Evolutionary conservation across 2,797 vertebrate genomes (phyloP), one percentile per base, ranked within the genome.

Genomic region (Enteromius trimaculatus): DNA sequence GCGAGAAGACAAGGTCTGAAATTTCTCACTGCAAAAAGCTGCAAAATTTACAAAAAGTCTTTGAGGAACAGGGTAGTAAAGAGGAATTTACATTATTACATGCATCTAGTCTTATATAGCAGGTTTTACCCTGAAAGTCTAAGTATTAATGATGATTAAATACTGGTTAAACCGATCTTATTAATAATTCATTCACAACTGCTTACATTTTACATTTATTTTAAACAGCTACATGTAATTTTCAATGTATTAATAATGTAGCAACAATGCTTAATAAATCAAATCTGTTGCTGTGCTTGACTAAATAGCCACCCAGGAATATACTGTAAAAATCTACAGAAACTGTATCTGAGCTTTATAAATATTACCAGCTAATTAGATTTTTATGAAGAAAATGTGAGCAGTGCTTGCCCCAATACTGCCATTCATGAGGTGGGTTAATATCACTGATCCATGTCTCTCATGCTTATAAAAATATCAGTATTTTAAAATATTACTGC

Each of bases 1-100:
- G 26, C 17, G 81, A 70, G 47, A 81, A 80, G 79, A 39, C 42
- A 87, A 74, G 58, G 76, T 42, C 31, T 58, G 49, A 82, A 66
- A 76, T 66, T 42, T 55, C 47, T 76, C 23, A 42, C 31, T 21
- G 44, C 29, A 51, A 66, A 82, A 66, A 53, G n/a, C 44, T 23
- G 58, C 79, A 70, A 37, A 26, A 42, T 44, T 31, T 64, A 11
- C 2, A 44, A 42, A 62, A 79, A 37, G 26, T 21, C 37, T 64
- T 47, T 47, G 6, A 47, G 34, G 34, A 19, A 70, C 26, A 55
- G 34, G 14, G 64, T 29, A 19, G 7, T 31, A 29, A 71, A 47
- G 23, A n/a, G 37, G 10, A 49, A 74, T 16, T n/a, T 29, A 39
- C 37, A 17, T 34, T 23, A 47, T 78, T 77, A 31, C 0, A 64